Evolutionary conservation across 2,797 vertebrate genomes (phyloP), one percentile per base, ranked within the genome.

Genomic region (Peromyscus melanophrys): DNA sequence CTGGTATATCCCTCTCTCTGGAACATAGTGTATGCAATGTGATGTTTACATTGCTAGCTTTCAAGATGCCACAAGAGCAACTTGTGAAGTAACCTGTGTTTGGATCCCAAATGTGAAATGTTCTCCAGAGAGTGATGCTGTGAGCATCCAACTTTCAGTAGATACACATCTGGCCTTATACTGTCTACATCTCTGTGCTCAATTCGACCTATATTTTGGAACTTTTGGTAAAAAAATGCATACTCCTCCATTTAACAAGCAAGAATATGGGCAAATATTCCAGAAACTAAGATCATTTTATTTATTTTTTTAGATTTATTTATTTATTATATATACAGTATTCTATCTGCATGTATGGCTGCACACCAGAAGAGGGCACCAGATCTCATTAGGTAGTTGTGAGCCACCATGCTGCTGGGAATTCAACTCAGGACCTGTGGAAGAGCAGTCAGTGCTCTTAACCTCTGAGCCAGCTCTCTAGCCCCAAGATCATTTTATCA

Each of bases 401-500:
- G 52, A 55, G 14, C 52, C 52, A 55, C 52, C 52, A 55, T 55
- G 13, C 4, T 55, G 52, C 52, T 55, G 52, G 52, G 52, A 55
- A 55, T 55, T 55, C 13, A 55, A 55, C 3, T 55, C 52, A 55
- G 52, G 14, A 55, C 52, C 3, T 55, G 3, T 55, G 52, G 52
- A 55, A 55, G 14, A 55, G 52, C 52, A 55, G 52, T 55, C 52
- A 55, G 52, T 55, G 52, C 52, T 55, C 14, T 55, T 55, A 55
- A 55, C 52, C 52, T 55, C 52, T 55, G 52, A 55, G 52, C 52
- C 2, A 14, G 2, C 52, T 55, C 3, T 55, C 52, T 14, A 55
- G 52, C 52, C 14, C 13, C 14, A 55, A 52, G 49, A 87, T 1
- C 52, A 37, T n/a, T 96, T 78, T 71, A 93, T 96, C 92, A 90